phyloP scores from a whole-genome alignment of 2,113 vertebrate genomes.

The Columbina picui region DNA sequence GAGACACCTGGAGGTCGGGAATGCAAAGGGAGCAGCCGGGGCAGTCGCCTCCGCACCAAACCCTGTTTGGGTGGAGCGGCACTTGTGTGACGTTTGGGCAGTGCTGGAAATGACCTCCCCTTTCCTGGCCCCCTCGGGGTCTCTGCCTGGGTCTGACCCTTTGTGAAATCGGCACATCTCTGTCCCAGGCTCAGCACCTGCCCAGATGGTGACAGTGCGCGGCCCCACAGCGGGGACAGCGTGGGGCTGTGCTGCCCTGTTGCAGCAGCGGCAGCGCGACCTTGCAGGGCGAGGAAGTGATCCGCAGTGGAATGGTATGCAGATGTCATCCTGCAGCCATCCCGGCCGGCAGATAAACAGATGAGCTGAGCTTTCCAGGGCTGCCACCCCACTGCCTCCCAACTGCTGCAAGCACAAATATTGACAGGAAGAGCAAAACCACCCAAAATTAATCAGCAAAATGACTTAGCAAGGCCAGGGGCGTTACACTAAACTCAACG shows the following conservation, averaged over 20 bases:
- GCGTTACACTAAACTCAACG: background rate
- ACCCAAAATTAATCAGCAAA: background rate
- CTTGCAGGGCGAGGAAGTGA: conserved; percentile 29
- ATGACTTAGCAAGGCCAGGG: background rate
- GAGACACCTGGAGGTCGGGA: background rate
- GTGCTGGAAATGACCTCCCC: background rate
- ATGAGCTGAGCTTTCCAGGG: conserved; percentile 33
- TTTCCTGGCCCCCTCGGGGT: background rate
- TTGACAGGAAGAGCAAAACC: conserved; percentile 58
- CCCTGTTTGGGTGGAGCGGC: rapidly evolving
- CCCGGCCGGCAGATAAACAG: conserved; percentile 38
- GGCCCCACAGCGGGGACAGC: rapidly evolving
- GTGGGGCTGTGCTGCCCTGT: background rate
- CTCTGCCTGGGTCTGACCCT: background rate
- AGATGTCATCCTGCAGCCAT: conserved; percentile 65
- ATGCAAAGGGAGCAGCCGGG: background rate
- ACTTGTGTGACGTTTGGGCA: background rate
- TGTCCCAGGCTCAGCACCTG: background rate
- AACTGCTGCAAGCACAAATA: conserved; percentile 37
- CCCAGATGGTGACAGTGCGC: background rate
- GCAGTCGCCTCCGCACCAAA: rapidly evolving
- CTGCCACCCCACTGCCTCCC: conserved; percentile 27
- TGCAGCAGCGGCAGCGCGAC: background rate
- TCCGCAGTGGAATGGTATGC: background rate
- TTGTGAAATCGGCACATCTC: rapidly evolving